Evolutionary conservation across 1,140 invertebrate genomes (phyloP).

Genomic region (Eriosoma lanigerum): DNA sequence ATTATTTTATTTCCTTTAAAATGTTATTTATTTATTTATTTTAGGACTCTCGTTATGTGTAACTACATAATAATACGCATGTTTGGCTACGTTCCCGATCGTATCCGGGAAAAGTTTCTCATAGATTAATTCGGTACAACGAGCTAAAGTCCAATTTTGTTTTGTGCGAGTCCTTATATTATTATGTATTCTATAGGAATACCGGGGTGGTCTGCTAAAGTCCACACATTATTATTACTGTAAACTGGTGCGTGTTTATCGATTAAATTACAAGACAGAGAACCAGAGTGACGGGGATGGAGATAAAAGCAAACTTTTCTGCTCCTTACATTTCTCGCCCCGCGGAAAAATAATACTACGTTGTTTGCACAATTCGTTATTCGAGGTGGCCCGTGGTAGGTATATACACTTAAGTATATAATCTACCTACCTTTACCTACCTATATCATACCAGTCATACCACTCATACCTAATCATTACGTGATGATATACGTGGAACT

Average conservation of each 20-base stretch:
- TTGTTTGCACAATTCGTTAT: conserved; percentile 26
- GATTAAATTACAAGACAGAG: conserved; percentile 45
- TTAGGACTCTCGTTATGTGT: too few relatives aligned
- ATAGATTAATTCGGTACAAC: not conserved
- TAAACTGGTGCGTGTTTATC: conserved; percentile 16
- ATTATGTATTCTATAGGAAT: too few relatives aligned
- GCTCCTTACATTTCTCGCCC: conserved; percentile 6
- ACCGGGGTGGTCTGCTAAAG: too few relatives aligned
- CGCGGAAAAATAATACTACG: conserved; percentile 14
- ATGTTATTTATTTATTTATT: too few relatives aligned
- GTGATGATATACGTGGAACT: not conserved
- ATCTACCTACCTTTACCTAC: too few relatives aligned
- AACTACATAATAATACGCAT: not conserved
- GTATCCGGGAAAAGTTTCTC: not conserved
- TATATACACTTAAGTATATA: not conserved
- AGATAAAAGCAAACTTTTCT: not conserved
- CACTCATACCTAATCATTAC: too few relatives aligned
- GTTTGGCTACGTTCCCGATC: not conserved
- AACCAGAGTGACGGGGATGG: not conserved
- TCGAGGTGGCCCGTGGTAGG: too few relatives aligned
- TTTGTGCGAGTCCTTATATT: too few relatives aligned
- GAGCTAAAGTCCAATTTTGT: not conserved
- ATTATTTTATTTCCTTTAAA: too few relatives aligned
- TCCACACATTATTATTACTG: not conserved
- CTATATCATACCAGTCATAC: too few relatives aligned